Conservation (phyloP, 2,113 vertebrate genomes). For the Camelus dromedarius region DNA sequence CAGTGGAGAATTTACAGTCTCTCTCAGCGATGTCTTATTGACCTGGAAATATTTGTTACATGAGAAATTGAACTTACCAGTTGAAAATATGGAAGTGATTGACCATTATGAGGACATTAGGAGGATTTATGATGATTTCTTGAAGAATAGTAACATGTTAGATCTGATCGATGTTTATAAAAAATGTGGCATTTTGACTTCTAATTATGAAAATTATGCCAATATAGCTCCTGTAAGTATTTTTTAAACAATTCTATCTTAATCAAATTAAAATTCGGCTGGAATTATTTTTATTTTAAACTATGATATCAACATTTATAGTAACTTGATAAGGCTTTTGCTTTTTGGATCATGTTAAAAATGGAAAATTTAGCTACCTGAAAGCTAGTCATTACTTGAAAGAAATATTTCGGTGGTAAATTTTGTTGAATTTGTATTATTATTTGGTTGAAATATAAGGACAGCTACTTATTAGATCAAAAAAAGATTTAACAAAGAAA, state of each 20-base stretch:
- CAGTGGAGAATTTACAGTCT: constrained; percentile 91
- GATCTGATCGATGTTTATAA: constrained; percentile 93
- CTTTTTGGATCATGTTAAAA: constrained; percentile 26
- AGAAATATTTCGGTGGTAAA: constrained; percentile 48
- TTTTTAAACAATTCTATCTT: constrained; percentile 57
- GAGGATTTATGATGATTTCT: constrained; percentile 91
- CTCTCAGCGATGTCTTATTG: constrained; percentile 94
- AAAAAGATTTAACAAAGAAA: neutral
- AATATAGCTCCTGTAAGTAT: constrained; percentile 91
- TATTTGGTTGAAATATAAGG: constrained; percentile 49
- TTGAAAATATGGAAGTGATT: constrained; percentile 82
- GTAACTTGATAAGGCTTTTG: constrained; percentile 48
- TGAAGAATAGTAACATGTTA: constrained; percentile 92
- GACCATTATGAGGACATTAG: constrained; percentile 90
- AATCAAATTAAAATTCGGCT: constrained; percentile 32
- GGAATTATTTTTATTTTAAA: constrained; percentile 58
- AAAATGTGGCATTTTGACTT: constrained; percentile 87
- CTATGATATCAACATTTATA: neutral
- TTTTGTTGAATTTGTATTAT: constrained; percentile 43
- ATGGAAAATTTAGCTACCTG: constrained; percentile 60
- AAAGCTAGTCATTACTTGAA: constrained; percentile 52
- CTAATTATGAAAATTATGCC: constrained; percentile 85
- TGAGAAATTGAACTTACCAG: constrained; percentile 92
- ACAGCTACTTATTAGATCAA: constrained; percentile 41
- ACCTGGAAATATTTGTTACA: constrained; percentile 94